phyloP scores from a whole-genome alignment of 92 coral and sea anemone genomes.

The Zoanthus solanderi region DNA sequence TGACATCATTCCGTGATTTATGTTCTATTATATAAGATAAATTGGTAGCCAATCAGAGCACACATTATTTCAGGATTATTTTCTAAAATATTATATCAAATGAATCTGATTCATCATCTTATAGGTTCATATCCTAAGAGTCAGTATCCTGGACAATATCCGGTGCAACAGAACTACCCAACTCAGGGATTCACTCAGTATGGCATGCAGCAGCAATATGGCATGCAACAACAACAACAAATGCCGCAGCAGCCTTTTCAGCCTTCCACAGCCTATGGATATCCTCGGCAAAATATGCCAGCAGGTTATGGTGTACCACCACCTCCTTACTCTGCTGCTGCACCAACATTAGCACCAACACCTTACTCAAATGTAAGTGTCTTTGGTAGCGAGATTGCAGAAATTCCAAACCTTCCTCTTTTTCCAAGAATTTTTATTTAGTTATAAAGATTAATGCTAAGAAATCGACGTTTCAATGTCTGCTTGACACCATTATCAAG shows the following conservation, averaged over 20 bases:
- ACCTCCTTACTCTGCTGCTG: constrained; percentile 72
- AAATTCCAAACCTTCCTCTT: no score
- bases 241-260: constrained; percentile 28
- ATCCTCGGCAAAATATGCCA: constrained; percentile 35
- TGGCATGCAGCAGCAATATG: constrained; percentile 53
- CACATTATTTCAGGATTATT: no score
- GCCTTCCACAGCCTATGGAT: constrained; percentile 37
- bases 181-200: constrained; percentile 46
- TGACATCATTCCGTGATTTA: no score
- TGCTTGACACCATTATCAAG: no score
- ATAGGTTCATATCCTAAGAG: constrained; percentile 27
- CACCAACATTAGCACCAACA: constrained; percentile 45
- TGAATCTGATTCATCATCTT: background rate
- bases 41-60: no score
- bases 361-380: constrained; percentile 35
- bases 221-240: constrained; percentile 54
- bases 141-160: constrained; percentile 32
- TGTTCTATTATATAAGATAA: no score
- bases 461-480: no score
- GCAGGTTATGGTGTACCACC: constrained; percentile 76
- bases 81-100: no score
- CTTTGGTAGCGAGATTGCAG: background rate
- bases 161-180: constrained; percentile 45
- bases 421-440: no score
- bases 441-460: no score